These are phyloP conservation scores for Pristionchus fissidentatus DNA, from an alignment of 2,888 invertebrate genomes.

Conservation along the genomic window DNA sequence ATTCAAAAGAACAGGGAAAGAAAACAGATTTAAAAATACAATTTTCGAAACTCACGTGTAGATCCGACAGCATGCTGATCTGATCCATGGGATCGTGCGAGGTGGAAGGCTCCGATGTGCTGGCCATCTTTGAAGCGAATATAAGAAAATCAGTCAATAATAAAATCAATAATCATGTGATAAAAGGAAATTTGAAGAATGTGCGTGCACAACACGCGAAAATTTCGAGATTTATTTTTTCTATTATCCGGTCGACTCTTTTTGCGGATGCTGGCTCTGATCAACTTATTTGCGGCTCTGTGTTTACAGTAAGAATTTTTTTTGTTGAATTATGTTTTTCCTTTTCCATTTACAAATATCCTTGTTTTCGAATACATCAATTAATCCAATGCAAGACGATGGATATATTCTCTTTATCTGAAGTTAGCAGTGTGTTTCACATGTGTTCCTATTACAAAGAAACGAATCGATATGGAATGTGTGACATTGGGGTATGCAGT, in stretches of 20 bases:
- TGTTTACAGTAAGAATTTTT: too few species aligned
- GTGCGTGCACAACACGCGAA: not conserved
- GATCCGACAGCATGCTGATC: not conserved
- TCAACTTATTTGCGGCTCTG: too few species aligned
- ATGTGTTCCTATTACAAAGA: slow-evolving; percentile 37
- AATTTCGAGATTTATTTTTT: too few species aligned
- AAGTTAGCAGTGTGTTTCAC: too few species aligned
- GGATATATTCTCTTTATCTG: too few species aligned
- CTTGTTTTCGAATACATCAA: too few species aligned
- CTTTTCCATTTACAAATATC: too few species aligned
- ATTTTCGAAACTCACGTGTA: slow-evolving; percentile 4
- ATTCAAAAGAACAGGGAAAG: not conserved
- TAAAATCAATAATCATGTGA: slow-evolving; percentile 20
- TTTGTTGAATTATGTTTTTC: too few species aligned
- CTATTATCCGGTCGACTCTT: too few species aligned
- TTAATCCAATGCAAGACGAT: too few species aligned
- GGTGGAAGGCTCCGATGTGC: not conserved
- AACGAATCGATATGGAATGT: slow-evolving; percentile 42
- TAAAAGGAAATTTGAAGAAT: not conserved
- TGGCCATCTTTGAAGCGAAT: not conserved
- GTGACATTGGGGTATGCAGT: not conserved
- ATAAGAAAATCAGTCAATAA: not conserved
- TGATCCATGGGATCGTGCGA: not conserved
- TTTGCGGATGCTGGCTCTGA: too few species aligned
- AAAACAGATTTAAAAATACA: not conserved